These are phyloP conservation scores for Scaptomyza cyrtandrae DNA, from an alignment of 2,888 invertebrate species.

Conservation along the genomic window DNA sequence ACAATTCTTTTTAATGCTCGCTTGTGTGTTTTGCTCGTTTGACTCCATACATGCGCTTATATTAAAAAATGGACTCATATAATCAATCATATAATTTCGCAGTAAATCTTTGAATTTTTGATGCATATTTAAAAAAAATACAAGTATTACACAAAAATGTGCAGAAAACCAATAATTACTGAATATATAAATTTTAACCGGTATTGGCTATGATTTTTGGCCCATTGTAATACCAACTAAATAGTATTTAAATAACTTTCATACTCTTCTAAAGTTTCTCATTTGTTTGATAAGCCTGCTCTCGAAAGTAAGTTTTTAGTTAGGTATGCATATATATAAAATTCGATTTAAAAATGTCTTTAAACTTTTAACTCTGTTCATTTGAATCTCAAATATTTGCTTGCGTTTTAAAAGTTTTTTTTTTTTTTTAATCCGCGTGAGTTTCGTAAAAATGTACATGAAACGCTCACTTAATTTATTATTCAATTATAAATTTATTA, in stretches of 20 bases:
- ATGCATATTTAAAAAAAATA: conserved; percentile 50
- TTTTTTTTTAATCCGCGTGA: conserved; percentile 11
- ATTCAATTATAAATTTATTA: conserved; percentile 80
- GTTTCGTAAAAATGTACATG: conserved; percentile 71
- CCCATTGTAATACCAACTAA: conserved; percentile 26
- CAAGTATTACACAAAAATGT: conserved; percentile 11
- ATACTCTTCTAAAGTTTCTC: conserved; percentile 45
- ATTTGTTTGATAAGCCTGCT: conserved; percentile 36
- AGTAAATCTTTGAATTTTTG: conserved; percentile 29
- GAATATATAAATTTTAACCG: conserved; percentile 17
- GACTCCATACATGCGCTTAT: conserved; percentile 35
- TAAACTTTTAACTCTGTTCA: conserved; percentile 45
- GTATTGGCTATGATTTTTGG: conserved; percentile 19
- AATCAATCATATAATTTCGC: conserved; percentile 25
- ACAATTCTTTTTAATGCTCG: conserved; percentile 44
- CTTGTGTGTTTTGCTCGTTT: conserved; percentile 23
- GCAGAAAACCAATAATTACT: conserved; percentile 28
- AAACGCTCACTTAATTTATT: conserved; percentile 73
- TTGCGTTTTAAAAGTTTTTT: conserved; percentile 1
- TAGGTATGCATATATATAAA: conserved; percentile 35
- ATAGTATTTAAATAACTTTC: conserved; percentile 58
- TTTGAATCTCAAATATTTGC: conserved; percentile 41
- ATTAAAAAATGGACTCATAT: conserved; percentile 44
- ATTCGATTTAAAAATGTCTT: conserved; percentile 50
- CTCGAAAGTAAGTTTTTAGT: conserved; percentile 25